Base-by-base conservation (phyloP, 1,140 invertebrate species). In the Capitella teleta region DNA sequence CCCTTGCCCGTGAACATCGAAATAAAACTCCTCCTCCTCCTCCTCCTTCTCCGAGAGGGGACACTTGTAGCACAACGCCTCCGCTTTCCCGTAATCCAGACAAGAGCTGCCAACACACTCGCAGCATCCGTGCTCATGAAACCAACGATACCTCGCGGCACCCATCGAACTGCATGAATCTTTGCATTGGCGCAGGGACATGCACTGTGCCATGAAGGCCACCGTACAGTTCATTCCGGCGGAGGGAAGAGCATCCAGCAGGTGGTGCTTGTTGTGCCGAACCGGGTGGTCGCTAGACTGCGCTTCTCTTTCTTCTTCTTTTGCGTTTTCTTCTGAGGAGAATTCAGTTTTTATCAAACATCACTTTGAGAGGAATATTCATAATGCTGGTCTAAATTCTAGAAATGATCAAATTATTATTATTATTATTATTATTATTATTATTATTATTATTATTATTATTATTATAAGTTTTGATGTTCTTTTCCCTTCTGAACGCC, bases 41-140 rank as follows among this genome's bases (percentile, higher is more conserved):
- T 10, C 28, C 32, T 51, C 37, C 18, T 51, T 23, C 19, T 24
- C 24, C 44, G 28, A 21, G 14, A 10, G 16, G 0, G 42, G 26
- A 26, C 42, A 44, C 42, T 44, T 44, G 6, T 18, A 16, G 28
- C 42, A 44, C 8, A 44, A 26, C 6, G 42, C 42, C 25, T 44
- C 42, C 5, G 23, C 61, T 2, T 61, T 85, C 3, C 91, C 91
- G 73, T 92, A 93, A 66, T 91, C 88, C 32, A 90, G 79, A 67
- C 90, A 95, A 38, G 81, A 84, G 47, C 84, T 79, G 2, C 90
- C 88, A 49, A 95, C 79, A 70, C 91, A 95, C 67, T 95, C 86
- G 70, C 91, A 95, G 62, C 91, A 95, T 1, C 88, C 90, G 45
- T 61, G 46, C 67, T 93, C 86, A 67, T 93, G 88, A 71, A 95